Percentiles rank a stretch among this genome's conserved stretches.
phyloP scores from a whole-genome alignment of 2,113 vertebrate genomes.

The Platanista minor region DNA sequence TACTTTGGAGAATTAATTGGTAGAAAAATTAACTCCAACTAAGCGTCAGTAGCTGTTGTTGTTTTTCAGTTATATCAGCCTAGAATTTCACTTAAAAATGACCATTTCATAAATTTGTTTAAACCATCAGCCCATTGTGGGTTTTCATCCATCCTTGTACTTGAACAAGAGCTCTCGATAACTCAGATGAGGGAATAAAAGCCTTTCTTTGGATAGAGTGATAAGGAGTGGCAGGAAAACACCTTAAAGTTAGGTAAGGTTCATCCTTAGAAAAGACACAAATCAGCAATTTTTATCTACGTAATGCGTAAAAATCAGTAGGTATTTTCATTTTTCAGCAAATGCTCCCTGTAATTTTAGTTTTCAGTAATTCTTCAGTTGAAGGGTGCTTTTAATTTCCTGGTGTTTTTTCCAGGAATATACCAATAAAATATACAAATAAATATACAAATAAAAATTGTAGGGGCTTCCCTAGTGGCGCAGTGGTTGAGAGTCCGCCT shows the following conservation, averaged over 20 bases:
- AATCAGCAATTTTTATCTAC: not conserved
- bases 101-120: not conserved
- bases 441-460: not conserved
- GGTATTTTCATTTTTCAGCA: not conserved
- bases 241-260: not conserved
- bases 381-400: not conserved
- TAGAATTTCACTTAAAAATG: not conserved
- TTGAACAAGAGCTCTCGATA: not conserved
- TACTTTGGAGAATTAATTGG: conserved; percentile 6
- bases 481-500: no score
- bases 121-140: not conserved
- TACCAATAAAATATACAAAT: no score
- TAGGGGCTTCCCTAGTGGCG: no score
- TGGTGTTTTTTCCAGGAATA: not conserved
- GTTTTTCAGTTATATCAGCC: not conserved
- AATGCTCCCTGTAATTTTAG: not conserved
- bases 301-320: not conserved
- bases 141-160: not conserved
- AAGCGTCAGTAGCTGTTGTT: not conserved
- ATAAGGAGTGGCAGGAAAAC: not conserved
- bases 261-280: not conserved
- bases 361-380: not conserved
- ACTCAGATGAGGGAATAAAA: not conserved
- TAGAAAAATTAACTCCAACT: not conserved
- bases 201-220: not conserved